Evolutionary conservation across 2,888 invertebrate genomes (phyloP).

Genomic region (Antheraea yamamai): DNA sequence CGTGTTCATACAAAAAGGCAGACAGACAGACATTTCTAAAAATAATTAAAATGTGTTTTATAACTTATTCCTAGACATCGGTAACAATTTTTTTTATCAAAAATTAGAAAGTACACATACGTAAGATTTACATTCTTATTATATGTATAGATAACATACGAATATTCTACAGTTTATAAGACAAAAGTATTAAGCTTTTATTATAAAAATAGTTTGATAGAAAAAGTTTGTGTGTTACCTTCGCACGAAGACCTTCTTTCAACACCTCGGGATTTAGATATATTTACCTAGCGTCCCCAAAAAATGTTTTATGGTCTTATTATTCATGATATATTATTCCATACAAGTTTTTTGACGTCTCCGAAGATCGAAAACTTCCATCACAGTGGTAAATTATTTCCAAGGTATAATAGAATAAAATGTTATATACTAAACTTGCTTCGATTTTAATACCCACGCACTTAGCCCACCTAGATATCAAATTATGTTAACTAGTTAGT

Average conservation of each 20-base stretch:
- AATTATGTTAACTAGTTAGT: too few relatives aligned
- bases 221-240: not conserved
- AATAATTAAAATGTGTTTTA: too few relatives aligned
- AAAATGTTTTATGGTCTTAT: not conserved
- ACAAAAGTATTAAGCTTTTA: too few relatives aligned
- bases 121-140: too few relatives aligned
- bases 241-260: not conserved
- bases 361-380: not conserved
- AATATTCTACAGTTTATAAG: too few relatives aligned
- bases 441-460: not conserved
- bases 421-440: not conserved
- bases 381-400: not conserved
- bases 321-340: not conserved
- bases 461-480: not conserved
- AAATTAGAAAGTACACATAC: too few relatives aligned
- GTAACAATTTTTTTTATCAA: too few relatives aligned
- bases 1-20: too few relatives aligned
- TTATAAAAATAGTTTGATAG: too few relatives aligned
- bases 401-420: not conserved
- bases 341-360: not conserved
- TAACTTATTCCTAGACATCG: too few relatives aligned
- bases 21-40: too few relatives aligned
- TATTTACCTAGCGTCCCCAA: not conserved
- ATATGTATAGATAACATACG: too few relatives aligned
- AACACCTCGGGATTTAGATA: constrained; percentile 3